Percentiles rank a stretch among this genome's conserved stretches.
These are phyloP conservation scores for Maniola jurtina DNA, from an alignment of 1,140 invertebrate genomes.

Conservation along the genomic window DNA sequence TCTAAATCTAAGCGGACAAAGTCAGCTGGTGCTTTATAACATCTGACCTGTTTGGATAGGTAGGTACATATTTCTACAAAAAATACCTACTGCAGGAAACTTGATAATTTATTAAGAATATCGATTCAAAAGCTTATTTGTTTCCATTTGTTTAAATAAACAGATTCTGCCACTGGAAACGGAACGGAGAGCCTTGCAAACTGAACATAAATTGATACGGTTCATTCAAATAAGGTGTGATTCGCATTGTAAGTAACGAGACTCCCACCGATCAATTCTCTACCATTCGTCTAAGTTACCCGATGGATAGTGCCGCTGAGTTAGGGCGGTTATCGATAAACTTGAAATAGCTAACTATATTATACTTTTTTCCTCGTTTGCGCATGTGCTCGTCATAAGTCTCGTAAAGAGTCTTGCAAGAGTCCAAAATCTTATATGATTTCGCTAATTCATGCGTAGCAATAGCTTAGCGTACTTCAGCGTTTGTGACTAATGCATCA, in stretches of 20 bases:
- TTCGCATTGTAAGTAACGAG: slow-evolving; percentile 32
- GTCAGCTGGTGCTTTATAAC: too few relatives aligned
- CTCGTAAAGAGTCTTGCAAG: too few relatives aligned
- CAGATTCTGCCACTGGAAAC: background rate
- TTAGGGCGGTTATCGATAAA: slow-evolving; percentile 1
- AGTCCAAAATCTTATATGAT: too few relatives aligned
- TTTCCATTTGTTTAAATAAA: slow-evolving; percentile 1
- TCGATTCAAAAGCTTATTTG: background rate
- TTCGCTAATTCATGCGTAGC: too few relatives aligned
- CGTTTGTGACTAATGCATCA: too few relatives aligned
- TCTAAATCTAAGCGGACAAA: too few relatives aligned
- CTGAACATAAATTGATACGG: slow-evolving; percentile 12
- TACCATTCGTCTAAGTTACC: slow-evolving; percentile 31
- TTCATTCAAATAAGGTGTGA: slow-evolving; percentile 26
- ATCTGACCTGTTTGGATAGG: too few relatives aligned
- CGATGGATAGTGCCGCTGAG: slow-evolving; percentile 13
- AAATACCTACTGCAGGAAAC: too few relatives aligned
- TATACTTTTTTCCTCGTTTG: too few relatives aligned
- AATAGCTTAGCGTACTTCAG: too few relatives aligned
- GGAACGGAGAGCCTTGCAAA: background rate
- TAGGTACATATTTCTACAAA: too few relatives aligned
- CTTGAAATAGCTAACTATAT: background rate
- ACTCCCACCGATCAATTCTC: slow-evolving; percentile 31
- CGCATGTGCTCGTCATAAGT: too few relatives aligned
- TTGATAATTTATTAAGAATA: background rate